A percentile compares a stretch with the other conserved stretches of the same genome.
Evolutionary conservation across 2,797 vertebrate species (phyloP).

Genomic region (Taeniopygia guttata): DNA sequence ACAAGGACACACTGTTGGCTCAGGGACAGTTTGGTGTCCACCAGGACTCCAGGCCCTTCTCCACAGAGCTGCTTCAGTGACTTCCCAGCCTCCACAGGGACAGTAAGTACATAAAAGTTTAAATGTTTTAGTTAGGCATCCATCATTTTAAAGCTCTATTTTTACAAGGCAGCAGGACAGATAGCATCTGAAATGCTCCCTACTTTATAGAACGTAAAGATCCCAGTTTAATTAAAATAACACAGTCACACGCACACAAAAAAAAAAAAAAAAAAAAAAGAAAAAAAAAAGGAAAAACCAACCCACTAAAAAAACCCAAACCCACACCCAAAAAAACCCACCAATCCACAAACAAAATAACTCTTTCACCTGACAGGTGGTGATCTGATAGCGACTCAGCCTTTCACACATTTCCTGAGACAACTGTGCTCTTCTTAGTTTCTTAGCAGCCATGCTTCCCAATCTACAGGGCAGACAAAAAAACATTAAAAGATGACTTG

Average conservation of each 20-base stretch:
- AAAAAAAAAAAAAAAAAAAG: not conserved
- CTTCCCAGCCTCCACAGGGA: not conserved
- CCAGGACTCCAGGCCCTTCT: not conserved
- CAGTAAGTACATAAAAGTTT: not conserved
- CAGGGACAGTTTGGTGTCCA: accelerated
- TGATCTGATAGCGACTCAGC: slow-evolving; percentile 76
- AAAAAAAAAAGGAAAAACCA: not conserved
- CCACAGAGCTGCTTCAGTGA: not conserved
- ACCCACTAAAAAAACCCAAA: not conserved
- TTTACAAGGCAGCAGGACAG: not conserved
- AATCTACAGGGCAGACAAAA: not conserved
- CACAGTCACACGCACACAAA: not conserved
- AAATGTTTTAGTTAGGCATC: not conserved
- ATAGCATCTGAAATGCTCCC: not conserved
- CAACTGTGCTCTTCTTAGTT: slow-evolving; percentile 76
- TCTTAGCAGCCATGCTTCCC: slow-evolving; percentile 76
- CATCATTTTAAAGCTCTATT: not conserved
- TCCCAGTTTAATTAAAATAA: not conserved
- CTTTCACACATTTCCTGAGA: slow-evolving; percentile 78
- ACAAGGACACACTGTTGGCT: not conserved
- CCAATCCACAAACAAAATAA: not conserved
- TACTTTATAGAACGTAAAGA: not conserved
- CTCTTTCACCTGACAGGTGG: slow-evolving; percentile 77
- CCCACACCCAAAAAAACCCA: not conserved
- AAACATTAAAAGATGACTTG: not conserved